These are phyloP conservation scores for Gymnorhina tibicen DNA, from an alignment of 2,113 vertebrate species.

Conservation along the genomic window DNA sequence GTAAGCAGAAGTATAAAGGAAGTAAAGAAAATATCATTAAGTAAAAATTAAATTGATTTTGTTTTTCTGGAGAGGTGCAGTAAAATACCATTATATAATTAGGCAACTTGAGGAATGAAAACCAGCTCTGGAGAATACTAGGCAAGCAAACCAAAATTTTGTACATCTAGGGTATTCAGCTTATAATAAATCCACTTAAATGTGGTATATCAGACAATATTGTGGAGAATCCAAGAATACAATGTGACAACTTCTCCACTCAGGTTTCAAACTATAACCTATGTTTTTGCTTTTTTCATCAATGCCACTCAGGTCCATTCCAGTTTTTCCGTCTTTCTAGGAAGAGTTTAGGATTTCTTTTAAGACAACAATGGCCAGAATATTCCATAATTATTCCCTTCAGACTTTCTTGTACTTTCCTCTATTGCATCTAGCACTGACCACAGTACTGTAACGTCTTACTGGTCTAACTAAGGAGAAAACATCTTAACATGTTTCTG, in stretches of 20 bases:
- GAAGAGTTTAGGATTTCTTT: neutral
- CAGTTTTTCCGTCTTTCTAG: neutral
- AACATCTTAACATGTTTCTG: neutral
- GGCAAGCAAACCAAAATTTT: neutral
- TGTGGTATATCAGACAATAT: neutral
- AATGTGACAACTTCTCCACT: neutral
- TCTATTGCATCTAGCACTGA: neutral
- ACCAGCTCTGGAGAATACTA: neutral
- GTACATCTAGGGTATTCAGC: neutral
- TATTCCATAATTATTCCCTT: neutral
- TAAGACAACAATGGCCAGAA: neutral
- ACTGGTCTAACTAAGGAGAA: neutral
- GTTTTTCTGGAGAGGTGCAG: neutral
- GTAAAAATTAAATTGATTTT: neutral
- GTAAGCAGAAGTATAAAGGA: neutral
- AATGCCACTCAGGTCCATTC: neutral
- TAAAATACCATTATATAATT: neutral
- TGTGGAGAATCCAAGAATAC: neutral
- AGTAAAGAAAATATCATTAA: neutral
- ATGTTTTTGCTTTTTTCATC: neutral
- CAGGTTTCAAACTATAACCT: neutral
- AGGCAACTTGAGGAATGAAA: neutral
- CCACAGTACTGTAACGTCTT: neutral
- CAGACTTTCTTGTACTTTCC: neutral
- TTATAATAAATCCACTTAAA: neutral